Base-by-base conservation (phyloP, 1,140 invertebrate genomes). In the Heliconius hermathena region DNA sequence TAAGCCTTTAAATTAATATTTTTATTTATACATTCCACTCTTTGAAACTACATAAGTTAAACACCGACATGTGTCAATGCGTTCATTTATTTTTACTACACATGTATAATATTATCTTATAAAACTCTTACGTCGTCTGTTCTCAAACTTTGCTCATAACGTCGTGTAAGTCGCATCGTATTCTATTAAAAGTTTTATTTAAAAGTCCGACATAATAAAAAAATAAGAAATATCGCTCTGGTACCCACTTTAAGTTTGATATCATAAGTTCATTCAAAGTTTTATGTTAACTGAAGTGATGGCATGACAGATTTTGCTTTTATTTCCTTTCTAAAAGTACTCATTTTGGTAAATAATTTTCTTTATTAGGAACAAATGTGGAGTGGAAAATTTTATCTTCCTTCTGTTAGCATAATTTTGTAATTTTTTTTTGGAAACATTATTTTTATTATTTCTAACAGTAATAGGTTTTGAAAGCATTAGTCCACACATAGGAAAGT, bases 131-230 rank as follows among this genome's bases (percentile, higher is more conserved):
- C 60, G 60, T 29, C 26, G 26, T 18, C 60, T 29, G 22, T 66
- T 5, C n/a, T 66, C 11, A 66, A 66, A 66, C 60, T 66, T 66
- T 66, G 22, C 60, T 66, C 60, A 29, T 66, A 66, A 66, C 16
- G 13, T 66, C 16, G 13, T 66, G 13, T 66, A 66, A 66, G 60
- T 66, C 60, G 60, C 60, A 29, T 66, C 60, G 60, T 66, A 29
- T 66, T 66, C 60, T 66, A 66, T 66, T 66, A 66, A 66, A 66
- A 66, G 60, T 66, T 66, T 22, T 66, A 29, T 29, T 66, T 26
- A 66, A 66, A 66, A 66, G 54, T 11, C 29, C 60, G 60, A 8
- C 22, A 22, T 66, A 66, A 66, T 29, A 66, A 66, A 66, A 66
- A 66, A 66, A 66, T 66, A 66, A 66, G 60, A 66, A 66, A 66